Percentiles rank a stretch among this genome's conserved stretches.
Conservation (phyloP, 1,140 invertebrate genomes). For the Oryctes rhinoceros region DNA sequence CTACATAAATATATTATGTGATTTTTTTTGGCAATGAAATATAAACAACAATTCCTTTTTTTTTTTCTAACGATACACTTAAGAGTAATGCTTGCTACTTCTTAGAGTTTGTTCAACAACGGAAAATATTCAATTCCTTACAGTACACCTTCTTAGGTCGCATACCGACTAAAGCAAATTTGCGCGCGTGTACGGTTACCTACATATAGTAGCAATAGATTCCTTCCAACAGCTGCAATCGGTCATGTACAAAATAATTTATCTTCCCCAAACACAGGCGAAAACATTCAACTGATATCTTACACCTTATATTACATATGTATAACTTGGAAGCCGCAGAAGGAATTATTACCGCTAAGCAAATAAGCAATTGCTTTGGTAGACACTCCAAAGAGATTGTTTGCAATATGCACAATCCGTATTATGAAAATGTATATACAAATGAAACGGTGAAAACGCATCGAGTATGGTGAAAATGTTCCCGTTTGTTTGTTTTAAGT, state of each 20-base stretch:
- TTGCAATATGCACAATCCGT: background rate
- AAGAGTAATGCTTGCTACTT: no score
- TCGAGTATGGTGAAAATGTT: slow-evolving; percentile 28
- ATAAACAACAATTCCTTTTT: background rate
- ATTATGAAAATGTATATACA: slow-evolving; percentile 2
- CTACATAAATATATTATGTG: background rate
- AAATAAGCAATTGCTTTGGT: background rate
- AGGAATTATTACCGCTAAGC: background rate
- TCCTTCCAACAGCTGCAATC: no score
- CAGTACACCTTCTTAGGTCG: no score
- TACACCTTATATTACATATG: background rate
- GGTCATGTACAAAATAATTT: no score
- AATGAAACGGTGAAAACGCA: slow-evolving; percentile 14
- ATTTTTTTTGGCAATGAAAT: background rate
- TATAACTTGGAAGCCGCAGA: background rate
- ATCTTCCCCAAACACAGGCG: no score
- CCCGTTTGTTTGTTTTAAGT: slow-evolving; percentile 26
- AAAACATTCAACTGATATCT: no score
- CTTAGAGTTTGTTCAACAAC: no score
- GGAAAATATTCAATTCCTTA: no score
- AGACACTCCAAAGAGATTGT: background rate
- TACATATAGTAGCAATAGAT: no score
- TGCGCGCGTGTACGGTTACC: no score
- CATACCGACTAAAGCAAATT: no score
- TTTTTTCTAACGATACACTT: no score